Evolutionary conservation across 2,797 vertebrate genomes (phyloP), one percentile per base, ranked within the genome.

Genomic region (Xenopus petersii): DNA sequence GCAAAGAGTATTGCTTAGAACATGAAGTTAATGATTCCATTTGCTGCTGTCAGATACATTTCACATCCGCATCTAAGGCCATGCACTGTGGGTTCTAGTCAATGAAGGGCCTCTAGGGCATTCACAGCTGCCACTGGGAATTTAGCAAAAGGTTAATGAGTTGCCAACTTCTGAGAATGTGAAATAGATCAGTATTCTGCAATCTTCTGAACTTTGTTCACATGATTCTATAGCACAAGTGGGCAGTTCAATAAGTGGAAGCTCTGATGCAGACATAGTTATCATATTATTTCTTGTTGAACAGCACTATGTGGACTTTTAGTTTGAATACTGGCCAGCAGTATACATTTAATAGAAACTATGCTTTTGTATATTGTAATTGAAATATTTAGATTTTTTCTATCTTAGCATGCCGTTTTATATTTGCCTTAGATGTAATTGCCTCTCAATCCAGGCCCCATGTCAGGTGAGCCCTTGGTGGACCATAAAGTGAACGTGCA

Each of bases 11-110:
- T 56, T 56, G 15, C 16, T 16, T 17, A 17, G 12, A 16, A 56
- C 54, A 56, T 17, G 15, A 17, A 56, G 54, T 17, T 16, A 17
- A 56, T 16, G 54, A 17, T 56, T 56, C 54, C 54, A 56, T 56
- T 56, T 56, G 54, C n/a, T 56, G 54, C 54, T 56, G 54, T 56
- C 54, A 56, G 54, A 56, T 17, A 56, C 54, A 56, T 56, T 56
- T 56, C 54, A 56, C 16, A 16, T 56, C 13, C 15, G 7, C 54
- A 4, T 17, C 17, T 6, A 56, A 56, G 13, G 54, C 16, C 54
- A 56, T 51, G n/a, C 54, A 56, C 16, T 56, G 9, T 16, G 54
- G 16, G 4, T 56, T 56, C 54, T 56, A 16, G 54, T 56, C 54
- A 56, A 15, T 16, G 13, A 16, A 56, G 15, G n/a, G 54, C 54